A percentile compares a stretch with the other conserved stretches of the same genome.
Conservation (phyloP, 2,888 invertebrate genomes). For the Adelphocoris suturalis region DNA sequence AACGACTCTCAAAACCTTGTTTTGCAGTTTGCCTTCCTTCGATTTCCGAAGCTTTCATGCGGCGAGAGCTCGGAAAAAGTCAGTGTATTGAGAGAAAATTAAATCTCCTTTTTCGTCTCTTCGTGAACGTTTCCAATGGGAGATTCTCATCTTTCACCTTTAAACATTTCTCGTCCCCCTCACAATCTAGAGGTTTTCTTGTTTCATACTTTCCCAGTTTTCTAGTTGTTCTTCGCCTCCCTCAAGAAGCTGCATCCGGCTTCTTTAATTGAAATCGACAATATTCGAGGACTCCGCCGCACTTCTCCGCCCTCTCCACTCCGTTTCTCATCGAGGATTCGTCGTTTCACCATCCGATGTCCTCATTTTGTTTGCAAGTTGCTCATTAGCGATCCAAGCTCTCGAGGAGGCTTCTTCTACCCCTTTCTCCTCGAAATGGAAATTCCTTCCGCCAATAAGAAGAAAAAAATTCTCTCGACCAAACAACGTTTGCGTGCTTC, state of each 20-base stretch:
- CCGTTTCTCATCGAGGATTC: neutral
- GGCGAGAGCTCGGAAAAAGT: neutral
- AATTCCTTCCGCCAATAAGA: conserved; percentile 27
- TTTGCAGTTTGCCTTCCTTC: neutral
- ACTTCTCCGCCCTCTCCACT: neutral
- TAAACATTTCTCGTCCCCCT: neutral
- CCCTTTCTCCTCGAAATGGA: neutral
- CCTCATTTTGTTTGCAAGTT: conserved; percentile 30
- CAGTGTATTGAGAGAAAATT: neutral
- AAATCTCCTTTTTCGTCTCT: neutral
- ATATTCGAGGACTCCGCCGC: neutral
- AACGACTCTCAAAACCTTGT: too few relatives aligned
- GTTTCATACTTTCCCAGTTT: neutral
- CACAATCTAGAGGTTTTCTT: neutral
- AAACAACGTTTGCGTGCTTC: neutral
- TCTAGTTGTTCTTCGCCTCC: conserved; percentile 10
- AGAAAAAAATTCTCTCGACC: neutral
- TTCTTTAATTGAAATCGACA: conserved; percentile 19
- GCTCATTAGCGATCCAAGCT: neutral
- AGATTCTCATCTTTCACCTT: neutral
- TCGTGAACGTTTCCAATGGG: neutral
- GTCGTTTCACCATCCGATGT: conserved; percentile 1
- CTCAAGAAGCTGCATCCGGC: neutral
- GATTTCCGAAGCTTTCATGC: neutral
- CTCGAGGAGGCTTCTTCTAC: neutral